These are phyloP conservation scores for Danio aesculapii DNA, from an alignment of 2,797 vertebrate species.

Conservation along the genomic window DNA sequence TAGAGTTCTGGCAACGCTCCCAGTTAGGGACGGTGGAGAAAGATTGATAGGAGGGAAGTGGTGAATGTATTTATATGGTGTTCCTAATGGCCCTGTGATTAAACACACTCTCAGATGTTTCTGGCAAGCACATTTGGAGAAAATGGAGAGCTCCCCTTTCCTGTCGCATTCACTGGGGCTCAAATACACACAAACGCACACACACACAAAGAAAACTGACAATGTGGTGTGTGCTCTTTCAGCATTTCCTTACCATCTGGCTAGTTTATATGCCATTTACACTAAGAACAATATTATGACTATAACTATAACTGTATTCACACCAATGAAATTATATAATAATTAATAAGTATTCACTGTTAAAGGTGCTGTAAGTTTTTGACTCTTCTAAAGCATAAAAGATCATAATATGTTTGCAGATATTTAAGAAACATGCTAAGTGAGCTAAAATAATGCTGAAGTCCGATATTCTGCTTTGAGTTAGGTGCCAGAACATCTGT, in stretches of 20 bases:
- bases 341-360: no score
- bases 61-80: slow-evolving; percentile 54
- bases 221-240: slow-evolving; percentile 1
- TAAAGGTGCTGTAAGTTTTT: no score
- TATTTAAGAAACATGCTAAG: no score
- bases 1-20: slow-evolving; percentile 38
- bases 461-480: no score
- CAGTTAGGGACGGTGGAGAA: slow-evolving; percentile 25
- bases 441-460: no score
- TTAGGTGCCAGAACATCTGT: no score
- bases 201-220: slow-evolving; percentile 1
- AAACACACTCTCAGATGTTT: slow-evolving; percentile 59
- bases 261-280: no score
- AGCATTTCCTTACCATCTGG: background rate
- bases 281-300: no score
- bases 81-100: slow-evolving; percentile 66
- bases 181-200: background rate
- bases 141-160: slow-evolving; percentile 36
- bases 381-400: no score
- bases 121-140: slow-evolving; percentile 52
- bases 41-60: slow-evolving; percentile 41
- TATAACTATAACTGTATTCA: no score
- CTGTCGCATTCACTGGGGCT: slow-evolving; percentile 27
- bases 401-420: no score
- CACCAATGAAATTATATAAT: no score